Conservation (phyloP, 2,888 invertebrate genomes). For the Drosophila tripunctata region DNA sequence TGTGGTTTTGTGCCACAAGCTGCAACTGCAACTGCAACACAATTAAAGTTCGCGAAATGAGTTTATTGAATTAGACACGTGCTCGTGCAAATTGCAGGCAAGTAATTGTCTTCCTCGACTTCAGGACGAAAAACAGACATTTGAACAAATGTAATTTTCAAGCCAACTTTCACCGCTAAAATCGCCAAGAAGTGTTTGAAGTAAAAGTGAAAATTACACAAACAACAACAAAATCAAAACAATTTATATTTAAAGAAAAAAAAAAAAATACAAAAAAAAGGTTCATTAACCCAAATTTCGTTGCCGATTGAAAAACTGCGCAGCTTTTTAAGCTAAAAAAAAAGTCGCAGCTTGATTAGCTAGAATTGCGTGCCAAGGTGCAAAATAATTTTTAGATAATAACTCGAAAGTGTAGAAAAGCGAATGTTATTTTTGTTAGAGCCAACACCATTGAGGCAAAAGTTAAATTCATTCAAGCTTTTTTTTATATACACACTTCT, state of each 20-base stretch:
- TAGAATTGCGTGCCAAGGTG: slow-evolving; percentile 7
- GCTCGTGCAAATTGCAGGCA: slow-evolving; percentile 54
- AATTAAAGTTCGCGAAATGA: slow-evolving; percentile 64
- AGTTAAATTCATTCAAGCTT: slow-evolving; percentile 60
- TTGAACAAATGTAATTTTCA: slow-evolving; percentile 26
- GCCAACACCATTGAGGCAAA: slow-evolving; percentile 41
- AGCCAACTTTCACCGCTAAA: slow-evolving; percentile 45
- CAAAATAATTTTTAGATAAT: slow-evolving; percentile 14
- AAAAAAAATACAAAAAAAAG: background rate
- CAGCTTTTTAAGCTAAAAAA: background rate
- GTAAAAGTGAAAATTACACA: slow-evolving; percentile 27
- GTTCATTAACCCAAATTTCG: slow-evolving; percentile 36
- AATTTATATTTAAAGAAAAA: no score
- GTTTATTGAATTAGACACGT: slow-evolving; percentile 78
- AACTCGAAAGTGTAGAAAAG: background rate
- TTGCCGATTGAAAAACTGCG: slow-evolving; percentile 5
- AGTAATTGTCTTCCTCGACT: slow-evolving; percentile 37
- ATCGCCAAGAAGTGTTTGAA: slow-evolving; percentile 29
- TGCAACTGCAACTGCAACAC: slow-evolving; percentile 41
- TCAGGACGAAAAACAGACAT: slow-evolving; percentile 29
- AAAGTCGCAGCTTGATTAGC: slow-evolving; percentile 46
- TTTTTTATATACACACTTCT: slow-evolving; percentile 14
- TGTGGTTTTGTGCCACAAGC: slow-evolving; percentile 43
- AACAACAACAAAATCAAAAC: no score
- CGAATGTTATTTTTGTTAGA: slow-evolving; percentile 22